Evolutionary conservation across 1,140 invertebrate genomes (phyloP).

Genomic region (Nomia melanderi): DNA sequence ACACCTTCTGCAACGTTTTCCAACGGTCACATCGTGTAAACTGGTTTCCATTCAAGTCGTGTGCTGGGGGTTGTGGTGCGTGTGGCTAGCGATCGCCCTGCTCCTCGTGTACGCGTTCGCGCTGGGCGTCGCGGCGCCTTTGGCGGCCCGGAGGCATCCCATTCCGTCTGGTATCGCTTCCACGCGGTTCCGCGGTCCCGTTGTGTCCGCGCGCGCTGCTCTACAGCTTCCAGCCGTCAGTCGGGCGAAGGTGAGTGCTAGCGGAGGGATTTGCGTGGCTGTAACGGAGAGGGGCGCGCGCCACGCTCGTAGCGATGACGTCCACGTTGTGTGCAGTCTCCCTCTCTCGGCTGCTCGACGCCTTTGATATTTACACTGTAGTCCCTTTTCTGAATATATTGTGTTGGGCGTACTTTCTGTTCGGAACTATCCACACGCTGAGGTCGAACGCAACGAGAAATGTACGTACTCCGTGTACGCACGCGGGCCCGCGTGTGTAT

Average conservation of each 20-base stretch:
- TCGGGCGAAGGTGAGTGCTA: conserved; percentile 55
- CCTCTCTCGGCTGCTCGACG: conserved; percentile 9
- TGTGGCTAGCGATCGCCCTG: conserved; percentile 70
- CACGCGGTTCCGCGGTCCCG: conserved; percentile 35
- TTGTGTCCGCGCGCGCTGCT: conserved; percentile 4
- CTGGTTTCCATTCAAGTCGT: conserved; percentile 74
- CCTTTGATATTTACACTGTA: conserved; percentile 25
- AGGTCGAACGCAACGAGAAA: conserved; percentile 26
- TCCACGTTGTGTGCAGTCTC: neutral
- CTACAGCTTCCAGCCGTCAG: conserved; percentile 35
- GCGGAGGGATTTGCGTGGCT: neutral
- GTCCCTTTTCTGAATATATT: conserved; percentile 37
- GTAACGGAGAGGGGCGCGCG: neutral
- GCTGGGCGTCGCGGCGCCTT: conserved; percentile 71
- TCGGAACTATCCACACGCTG: conserved; percentile 28
- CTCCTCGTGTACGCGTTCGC: conserved; percentile 73
- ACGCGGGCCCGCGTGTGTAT: no score
- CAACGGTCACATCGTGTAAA: conserved; percentile 67
- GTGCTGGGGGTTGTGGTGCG: conserved; percentile 74
- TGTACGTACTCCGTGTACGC: no score
- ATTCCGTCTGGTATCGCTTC: conserved; percentile 31
- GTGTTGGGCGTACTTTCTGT: conserved; percentile 38
- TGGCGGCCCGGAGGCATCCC: conserved; percentile 52
- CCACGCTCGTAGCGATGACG: neutral
- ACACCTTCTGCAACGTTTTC: no score